Evolutionary conservation across 2,113 vertebrate genomes (phyloP), one percentile per base, ranked within the genome.

Genomic region (Pomatorhinus ruficollis): DNA sequence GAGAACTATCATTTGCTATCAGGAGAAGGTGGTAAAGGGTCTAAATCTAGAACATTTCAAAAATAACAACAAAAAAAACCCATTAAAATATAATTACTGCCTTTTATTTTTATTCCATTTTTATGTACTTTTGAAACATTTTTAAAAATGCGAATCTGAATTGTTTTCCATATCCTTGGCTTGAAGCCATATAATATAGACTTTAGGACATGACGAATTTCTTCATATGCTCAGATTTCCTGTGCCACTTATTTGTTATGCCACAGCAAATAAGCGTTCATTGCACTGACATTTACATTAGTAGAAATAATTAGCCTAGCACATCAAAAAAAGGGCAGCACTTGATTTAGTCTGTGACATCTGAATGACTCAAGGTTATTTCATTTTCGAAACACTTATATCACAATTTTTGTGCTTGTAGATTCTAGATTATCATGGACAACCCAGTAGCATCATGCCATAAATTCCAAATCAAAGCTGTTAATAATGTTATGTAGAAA

Each of bases 201-300:
- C 53, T 80, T 74, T 60, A 84, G 79, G 44, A 92, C 68, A 95
- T 37, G 60, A 81, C 49, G 45, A 64, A 93, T 95, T 85, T 82
- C 39, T 93, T 91, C 60, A 60, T 22, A 27, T 6, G 56, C 52
- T 82, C n/a, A 54, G 68, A 63, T 87, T 94, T 96, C 52, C 44
- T 49, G 40, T 94, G 68, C 18, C 60, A 87, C 71, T 90, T 97
- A 88, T 93, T 97, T 91, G 84, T 90, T 97, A 83, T 89, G 68
- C 85, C 95, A 64, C 68, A 95, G 95, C 89, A 97, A 92, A 82
- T 94, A 96, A 91, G 52, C 90, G 84, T 95, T 97, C 93, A 89
- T 92, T 89, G 86, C 95, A 64, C 75, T 97, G 96, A 97, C 93
- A 95, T 97, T 97, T 96, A 92, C 88, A 97, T 96, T 94, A 94